Evolutionary conservation across 2,888 invertebrate genomes (phyloP).

Genomic region (Ectemnius lituratus): DNA sequence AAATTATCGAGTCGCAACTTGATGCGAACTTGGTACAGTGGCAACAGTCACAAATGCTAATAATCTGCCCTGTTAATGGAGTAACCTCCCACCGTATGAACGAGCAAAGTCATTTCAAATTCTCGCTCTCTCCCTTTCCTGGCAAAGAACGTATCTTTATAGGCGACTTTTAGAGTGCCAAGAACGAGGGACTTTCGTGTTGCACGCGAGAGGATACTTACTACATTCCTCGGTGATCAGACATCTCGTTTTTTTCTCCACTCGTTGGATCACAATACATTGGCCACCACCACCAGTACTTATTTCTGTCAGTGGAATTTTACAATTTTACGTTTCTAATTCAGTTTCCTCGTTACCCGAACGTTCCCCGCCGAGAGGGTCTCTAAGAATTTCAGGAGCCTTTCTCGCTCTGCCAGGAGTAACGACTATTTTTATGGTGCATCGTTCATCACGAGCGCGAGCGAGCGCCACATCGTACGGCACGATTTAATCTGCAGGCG

Average conservation of each 20-base stretch:
- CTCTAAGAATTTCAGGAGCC: too few relatives aligned
- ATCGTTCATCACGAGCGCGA: too few relatives aligned
- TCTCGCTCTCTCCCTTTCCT: background rate
- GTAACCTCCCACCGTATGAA: background rate
- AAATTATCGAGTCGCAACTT: too few relatives aligned
- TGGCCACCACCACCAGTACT: background rate
- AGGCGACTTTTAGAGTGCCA: constrained; percentile 19
- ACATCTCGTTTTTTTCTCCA: constrained; percentile 10
- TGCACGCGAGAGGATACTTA: constrained; percentile 46
- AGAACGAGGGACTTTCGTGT: constrained; percentile 40
- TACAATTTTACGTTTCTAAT: background rate
- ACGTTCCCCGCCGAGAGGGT: too few relatives aligned
- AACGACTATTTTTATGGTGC: too few relatives aligned
- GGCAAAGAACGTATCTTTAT: constrained; percentile 16
- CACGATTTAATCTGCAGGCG: too few relatives aligned
- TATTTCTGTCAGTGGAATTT: background rate
- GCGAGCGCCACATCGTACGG: too few relatives aligned
- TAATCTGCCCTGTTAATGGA: background rate
- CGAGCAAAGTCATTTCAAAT: background rate
- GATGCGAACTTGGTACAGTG: too few relatives aligned
- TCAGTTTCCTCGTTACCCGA: too few relatives aligned
- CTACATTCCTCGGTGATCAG: constrained; percentile 14
- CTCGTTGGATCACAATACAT: background rate
- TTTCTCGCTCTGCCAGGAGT: too few relatives aligned
- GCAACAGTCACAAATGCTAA: background rate